phyloP scores from a whole-genome alignment of 2,113 vertebrate species.

The Platichthys stellatus region DNA sequence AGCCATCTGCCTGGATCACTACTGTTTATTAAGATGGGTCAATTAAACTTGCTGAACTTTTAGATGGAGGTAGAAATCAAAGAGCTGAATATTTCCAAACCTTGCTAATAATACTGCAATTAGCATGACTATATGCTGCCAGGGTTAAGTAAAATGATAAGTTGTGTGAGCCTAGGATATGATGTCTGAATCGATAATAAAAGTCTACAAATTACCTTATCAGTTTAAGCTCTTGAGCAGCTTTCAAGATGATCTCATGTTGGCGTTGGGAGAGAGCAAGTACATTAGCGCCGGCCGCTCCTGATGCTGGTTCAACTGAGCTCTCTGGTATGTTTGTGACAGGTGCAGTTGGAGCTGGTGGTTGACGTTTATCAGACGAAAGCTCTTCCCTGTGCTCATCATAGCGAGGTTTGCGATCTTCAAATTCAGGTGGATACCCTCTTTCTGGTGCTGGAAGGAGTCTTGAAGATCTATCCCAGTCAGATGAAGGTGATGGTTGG shows the following conservation, averaged over 20 bases:
- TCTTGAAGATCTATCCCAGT: slow-evolving; percentile 87
- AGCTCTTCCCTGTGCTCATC: slow-evolving; percentile 77
- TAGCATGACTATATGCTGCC: too few species aligned
- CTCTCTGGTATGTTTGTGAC: slow-evolving; percentile 78
- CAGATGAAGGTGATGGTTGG: slow-evolving; percentile 77
- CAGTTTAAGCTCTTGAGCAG: slow-evolving; percentile 98
- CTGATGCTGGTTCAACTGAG: slow-evolving; percentile 80
- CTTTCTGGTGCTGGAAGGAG: slow-evolving; percentile 68
- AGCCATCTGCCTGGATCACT: neutral
- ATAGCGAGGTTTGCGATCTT: slow-evolving; percentile 78
- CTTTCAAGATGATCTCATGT: slow-evolving; percentile 99
- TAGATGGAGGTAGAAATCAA: too few species aligned
- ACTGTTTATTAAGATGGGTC: too few species aligned
- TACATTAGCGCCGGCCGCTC: slow-evolving; percentile 77
- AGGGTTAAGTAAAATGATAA: neutral
- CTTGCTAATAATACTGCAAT: too few species aligned
- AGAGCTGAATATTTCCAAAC: too few species aligned
- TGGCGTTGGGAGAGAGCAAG: slow-evolving; percentile 98
- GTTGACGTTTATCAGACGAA: slow-evolving; percentile 54
- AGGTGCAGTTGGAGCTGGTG: slow-evolving; percentile 53
- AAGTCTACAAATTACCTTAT: slow-evolving; percentile 86
- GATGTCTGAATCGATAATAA: neutral
- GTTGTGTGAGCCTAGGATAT: neutral
- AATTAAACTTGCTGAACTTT: too few species aligned
- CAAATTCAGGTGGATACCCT: slow-evolving; percentile 65